Conservation (phyloP, 1,140 invertebrate genomes). For the Pristionchus pacificus region DNA sequence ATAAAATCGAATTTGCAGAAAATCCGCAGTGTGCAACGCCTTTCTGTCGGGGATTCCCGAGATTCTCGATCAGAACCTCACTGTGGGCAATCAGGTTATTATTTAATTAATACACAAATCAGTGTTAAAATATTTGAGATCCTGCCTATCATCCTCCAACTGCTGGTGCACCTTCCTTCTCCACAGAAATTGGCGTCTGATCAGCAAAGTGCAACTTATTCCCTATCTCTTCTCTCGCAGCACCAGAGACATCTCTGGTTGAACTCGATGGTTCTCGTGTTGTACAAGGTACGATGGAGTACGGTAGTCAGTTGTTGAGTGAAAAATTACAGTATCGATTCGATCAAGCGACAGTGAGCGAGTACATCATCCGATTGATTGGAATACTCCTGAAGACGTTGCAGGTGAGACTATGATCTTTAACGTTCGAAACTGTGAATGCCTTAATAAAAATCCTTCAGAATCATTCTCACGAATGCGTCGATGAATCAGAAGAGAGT, state of each 20-base stretch:
- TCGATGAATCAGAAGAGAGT: slow-evolving; percentile 17
- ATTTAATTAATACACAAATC: no score
- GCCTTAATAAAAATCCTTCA: background rate
- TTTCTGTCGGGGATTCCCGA: slow-evolving; percentile 82
- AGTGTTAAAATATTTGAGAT: no score
- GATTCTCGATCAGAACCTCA: slow-evolving; percentile 59
- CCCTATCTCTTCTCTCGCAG: slow-evolving; percentile 79
- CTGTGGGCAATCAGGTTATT: slow-evolving; percentile 67
- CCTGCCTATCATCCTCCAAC: slow-evolving; percentile 75
- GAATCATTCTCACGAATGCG: slow-evolving; percentile 21
- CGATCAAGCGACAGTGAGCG: slow-evolving; percentile 73
- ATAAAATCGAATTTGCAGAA: slow-evolving; percentile 62
- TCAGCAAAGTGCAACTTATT: slow-evolving; percentile 68
- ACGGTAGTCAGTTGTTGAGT: slow-evolving; percentile 47
- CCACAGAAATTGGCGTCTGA: slow-evolving; percentile 66
- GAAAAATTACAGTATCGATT: slow-evolving; percentile 95
- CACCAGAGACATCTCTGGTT: slow-evolving; percentile 84
- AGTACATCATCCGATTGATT: slow-evolving; percentile 75
- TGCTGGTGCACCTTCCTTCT: slow-evolving; percentile 82
- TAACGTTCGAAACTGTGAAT: slow-evolving; percentile 38
- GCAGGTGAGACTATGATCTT: slow-evolving; percentile 76
- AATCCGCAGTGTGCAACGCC: slow-evolving; percentile 88
- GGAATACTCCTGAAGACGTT: slow-evolving; percentile 88
- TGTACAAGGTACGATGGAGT: slow-evolving; percentile 92
- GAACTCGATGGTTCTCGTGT: slow-evolving; percentile 81